Conservation (phyloP, 2,888 invertebrate genomes). For the Hedya salicella region DNA sequence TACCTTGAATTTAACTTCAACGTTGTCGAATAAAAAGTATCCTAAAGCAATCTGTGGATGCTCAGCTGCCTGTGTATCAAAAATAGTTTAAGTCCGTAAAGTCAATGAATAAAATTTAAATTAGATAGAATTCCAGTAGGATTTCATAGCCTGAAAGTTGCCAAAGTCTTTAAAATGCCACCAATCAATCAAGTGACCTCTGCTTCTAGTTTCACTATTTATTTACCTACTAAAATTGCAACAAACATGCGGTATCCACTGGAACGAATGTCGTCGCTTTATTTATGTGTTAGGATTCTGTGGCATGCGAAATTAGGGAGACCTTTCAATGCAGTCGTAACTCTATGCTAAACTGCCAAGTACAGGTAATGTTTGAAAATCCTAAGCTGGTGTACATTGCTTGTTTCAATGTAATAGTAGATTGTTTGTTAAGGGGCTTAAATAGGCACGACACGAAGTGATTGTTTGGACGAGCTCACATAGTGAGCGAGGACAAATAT, state of each 20-base stretch:
- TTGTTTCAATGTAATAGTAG: not conserved
- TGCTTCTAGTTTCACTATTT: not conserved
- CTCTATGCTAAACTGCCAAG: constrained; percentile 1
- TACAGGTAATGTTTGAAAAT: not conserved
- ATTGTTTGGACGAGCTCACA: no score
- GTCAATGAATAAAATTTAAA: no score
- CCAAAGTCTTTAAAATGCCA: not conserved
- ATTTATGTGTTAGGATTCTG: constrained; percentile 2
- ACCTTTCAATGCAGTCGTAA: constrained; percentile 15
- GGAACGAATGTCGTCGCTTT: not conserved
- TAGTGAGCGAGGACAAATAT: no score
- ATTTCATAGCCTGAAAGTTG: not conserved
- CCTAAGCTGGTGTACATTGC: not conserved
- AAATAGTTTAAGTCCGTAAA: no score
- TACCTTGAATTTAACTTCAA: no score
- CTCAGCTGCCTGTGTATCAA: no score
- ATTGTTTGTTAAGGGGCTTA: no score
- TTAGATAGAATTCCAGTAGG: no score
- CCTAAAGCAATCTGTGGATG: no score
- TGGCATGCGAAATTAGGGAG: constrained; percentile 25
- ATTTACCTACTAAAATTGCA: not conserved
- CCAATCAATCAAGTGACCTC: not conserved
- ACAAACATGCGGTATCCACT: not conserved
- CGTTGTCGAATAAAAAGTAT: no score
- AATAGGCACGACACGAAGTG: no score